Evolutionary conservation across 2,113 vertebrate species (phyloP).

Genomic region (Heterotilapia buettikoferi): DNA sequence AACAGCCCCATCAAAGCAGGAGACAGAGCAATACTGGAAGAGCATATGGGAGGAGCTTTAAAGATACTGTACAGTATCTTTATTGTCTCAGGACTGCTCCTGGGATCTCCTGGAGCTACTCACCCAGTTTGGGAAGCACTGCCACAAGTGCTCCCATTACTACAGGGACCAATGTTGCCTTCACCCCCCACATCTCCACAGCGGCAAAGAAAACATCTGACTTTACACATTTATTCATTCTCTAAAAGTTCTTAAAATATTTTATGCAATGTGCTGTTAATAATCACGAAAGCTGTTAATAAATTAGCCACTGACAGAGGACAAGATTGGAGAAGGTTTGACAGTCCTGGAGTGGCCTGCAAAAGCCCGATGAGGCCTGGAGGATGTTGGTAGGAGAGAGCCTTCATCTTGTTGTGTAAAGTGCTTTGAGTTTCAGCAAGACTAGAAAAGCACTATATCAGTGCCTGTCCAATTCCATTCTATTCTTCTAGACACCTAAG

Average conservation of each 20-base stretch:
- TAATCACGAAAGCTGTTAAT: background rate
- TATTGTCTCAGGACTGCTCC: background rate
- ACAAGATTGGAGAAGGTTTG: background rate
- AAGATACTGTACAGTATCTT: background rate
- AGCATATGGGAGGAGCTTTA: rapidly evolving
- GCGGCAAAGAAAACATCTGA: rapidly evolving
- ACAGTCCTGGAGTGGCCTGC: background rate
- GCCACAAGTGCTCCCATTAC: rapidly evolving
- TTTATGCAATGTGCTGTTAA: background rate
- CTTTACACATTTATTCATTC: rapidly evolving
- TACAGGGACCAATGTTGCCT: background rate
- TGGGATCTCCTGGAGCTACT: background rate
- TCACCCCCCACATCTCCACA: background rate
- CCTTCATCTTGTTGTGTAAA: background rate
- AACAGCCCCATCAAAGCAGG: background rate
- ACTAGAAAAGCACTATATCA: background rate
- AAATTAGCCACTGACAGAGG: background rate
- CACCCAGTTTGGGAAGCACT: background rate
- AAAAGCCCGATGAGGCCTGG: background rate
- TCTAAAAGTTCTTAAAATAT: background rate
- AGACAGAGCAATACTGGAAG: background rate
- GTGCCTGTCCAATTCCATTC: background rate
- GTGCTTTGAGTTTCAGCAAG: background rate
- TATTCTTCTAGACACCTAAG: background rate
- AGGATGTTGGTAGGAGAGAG: background rate